A percentile compares a stretch with the other conserved stretches of the same genome.
Evolutionary conservation across 2,113 vertebrate genomes (phyloP).

Genomic region (Phrynocephalus versicolor): DNA sequence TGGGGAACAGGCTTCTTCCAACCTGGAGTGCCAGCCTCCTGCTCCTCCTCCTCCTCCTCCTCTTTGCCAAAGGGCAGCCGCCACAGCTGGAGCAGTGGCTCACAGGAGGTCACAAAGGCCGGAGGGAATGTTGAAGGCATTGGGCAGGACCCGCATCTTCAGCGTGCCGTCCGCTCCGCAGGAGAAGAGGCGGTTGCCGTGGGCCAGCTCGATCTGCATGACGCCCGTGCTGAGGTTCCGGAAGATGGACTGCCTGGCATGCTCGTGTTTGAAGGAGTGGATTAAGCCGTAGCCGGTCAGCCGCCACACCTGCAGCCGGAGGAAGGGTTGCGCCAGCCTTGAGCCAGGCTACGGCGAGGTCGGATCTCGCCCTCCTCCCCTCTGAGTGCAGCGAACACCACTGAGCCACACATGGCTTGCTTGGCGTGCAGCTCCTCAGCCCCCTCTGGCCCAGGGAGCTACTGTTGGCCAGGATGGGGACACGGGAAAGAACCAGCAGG

Average conservation of each 20-base stretch:
- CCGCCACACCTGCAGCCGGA: conserved; percentile 88
- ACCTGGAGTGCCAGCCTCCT: no score
- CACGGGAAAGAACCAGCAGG: no score
- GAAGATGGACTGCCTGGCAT: conserved; percentile 98
- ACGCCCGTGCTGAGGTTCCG: conserved; percentile 95
- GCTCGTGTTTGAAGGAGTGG: conserved; percentile 94
- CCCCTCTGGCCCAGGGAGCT: no score
- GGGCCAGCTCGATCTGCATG: conserved; percentile 90
- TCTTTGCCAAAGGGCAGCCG: background rate
- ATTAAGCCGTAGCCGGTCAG: conserved; percentile 89
- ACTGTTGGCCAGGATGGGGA: no score
- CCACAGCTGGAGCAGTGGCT: conserved; percentile 17
- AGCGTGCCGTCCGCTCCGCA: conserved; percentile 96
- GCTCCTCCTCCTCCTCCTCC: conserved; percentile 36
- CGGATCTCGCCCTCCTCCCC: no score
- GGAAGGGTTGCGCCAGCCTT: conserved; percentile 1
- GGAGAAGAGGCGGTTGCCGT: conserved; percentile 92
- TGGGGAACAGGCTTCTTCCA: no score
- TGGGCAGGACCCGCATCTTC: conserved; percentile 95
- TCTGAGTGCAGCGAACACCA: background rate
- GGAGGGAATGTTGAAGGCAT: conserved; percentile 87
- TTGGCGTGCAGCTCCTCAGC: no score
- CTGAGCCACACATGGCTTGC: no score
- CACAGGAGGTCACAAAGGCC: conserved; percentile 90
- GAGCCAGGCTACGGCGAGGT: background rate